phyloP scores from a whole-genome alignment of 2,888 invertebrate species.

The Chironomus tentans region DNA sequence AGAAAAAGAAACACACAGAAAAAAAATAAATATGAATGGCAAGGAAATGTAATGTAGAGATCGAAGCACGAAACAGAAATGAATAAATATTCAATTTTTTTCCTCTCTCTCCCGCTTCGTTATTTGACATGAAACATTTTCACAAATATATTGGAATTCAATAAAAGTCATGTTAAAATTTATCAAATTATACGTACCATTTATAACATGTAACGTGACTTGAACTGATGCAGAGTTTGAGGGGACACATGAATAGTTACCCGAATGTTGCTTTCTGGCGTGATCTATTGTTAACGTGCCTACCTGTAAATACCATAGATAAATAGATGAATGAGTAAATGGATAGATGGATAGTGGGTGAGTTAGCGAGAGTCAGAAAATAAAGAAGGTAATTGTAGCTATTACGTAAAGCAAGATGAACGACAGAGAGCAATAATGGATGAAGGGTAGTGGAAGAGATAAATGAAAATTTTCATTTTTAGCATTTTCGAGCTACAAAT shows the following conservation, averaged over 20 bases:
- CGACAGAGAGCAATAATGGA: too few relatives aligned
- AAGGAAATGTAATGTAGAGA: background rate
- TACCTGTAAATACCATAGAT: constrained; percentile 33
- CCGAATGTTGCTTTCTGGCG: constrained; percentile 40
- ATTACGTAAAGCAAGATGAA: too few relatives aligned
- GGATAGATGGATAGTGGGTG: too few relatives aligned
- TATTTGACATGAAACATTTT: constrained; percentile 19
- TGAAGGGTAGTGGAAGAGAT: too few relatives aligned
- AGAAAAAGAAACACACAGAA: background rate
- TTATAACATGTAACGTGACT: constrained; percentile 73
- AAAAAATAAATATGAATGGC: background rate
- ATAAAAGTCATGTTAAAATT: constrained; percentile 27
- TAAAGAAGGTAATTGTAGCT: too few relatives aligned
- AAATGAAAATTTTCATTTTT: too few relatives aligned
- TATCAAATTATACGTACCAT: constrained; percentile 50
- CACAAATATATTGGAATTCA: constrained; percentile 21
- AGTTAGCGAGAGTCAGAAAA: too few relatives aligned
- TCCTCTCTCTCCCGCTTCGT: background rate
- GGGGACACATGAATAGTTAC: constrained; percentile 83
- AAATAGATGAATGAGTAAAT: too few relatives aligned
- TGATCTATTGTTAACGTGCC: constrained; percentile 42
- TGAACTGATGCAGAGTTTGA: constrained; percentile 76
- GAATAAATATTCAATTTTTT: constrained; percentile 9
- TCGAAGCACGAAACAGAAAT: constrained; percentile 15
- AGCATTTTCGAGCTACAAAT: too few relatives aligned